A percentile compares a stretch with the other conserved stretches of the same genome.
Conservation (phyloP, 1,140 invertebrate genomes). For the Musca vetustissima region DNA sequence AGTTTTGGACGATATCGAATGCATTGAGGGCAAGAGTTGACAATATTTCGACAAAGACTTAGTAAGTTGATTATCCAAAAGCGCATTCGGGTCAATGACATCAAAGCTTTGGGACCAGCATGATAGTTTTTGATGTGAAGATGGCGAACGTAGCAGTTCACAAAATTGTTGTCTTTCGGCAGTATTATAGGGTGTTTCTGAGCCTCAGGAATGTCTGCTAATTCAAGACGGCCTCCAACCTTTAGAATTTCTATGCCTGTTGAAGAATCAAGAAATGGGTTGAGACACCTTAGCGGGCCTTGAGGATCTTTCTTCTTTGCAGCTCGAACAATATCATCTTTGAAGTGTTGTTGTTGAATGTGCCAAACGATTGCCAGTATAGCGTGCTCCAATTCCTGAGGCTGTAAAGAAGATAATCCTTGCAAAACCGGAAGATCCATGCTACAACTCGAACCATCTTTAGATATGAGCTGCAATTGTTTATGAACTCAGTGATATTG, state of each 20-base stretch:
- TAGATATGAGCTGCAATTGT: neutral
- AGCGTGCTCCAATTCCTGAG: too few species aligned
- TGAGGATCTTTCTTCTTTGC: too few species aligned
- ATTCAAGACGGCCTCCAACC: neutral
- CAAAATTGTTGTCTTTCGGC: neutral
- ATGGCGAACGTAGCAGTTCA: neutral
- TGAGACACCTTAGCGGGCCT: too few species aligned
- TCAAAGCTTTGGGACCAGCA: neutral
- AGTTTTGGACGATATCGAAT: too few species aligned
- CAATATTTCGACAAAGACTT: too few species aligned
- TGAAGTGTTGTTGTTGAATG: too few species aligned
- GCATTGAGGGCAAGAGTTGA: too few species aligned
- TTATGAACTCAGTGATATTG: neutral
- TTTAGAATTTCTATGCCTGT: neutral
- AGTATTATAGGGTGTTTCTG: neutral
- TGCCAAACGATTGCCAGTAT: too few species aligned
- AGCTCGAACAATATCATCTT: too few species aligned
- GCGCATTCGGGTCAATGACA: neutral
- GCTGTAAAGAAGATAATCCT: too few species aligned
- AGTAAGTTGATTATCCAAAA: too few species aligned
- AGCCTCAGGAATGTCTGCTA: neutral
- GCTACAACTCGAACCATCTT: constrained; percentile 2
- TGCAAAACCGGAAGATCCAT: too few species aligned
- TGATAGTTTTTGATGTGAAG: neutral
- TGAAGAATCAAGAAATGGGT: neutral